A percentile compares a stretch with the other conserved stretches of the same genome.
Evolutionary conservation across 1,140 invertebrate species (phyloP).

Genomic region (Potamilus streckersoni): DNA sequence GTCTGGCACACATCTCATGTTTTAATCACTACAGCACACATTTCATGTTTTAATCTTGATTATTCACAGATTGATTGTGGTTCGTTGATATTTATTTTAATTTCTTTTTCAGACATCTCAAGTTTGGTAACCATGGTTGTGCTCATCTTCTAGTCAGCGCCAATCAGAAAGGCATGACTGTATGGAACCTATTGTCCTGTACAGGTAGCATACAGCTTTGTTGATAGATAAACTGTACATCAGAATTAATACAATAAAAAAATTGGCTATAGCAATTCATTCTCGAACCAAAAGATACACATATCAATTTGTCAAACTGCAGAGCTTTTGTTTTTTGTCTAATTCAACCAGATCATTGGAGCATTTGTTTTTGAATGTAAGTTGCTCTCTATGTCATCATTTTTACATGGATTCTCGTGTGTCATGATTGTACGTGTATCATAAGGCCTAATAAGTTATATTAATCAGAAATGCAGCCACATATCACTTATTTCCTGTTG

Average conservation of each 20-base stretch:
- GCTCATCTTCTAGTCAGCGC: conserved; percentile 76
- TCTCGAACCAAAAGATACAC: not conserved
- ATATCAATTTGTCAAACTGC: not conserved
- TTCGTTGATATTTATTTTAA: not conserved
- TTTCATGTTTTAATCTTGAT: too few relatives aligned
- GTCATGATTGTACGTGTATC: too few relatives aligned
- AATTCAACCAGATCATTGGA: not conserved
- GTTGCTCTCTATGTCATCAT: too few relatives aligned
- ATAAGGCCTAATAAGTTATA: too few relatives aligned
- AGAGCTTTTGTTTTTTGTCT: not conserved
- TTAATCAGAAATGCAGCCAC: too few relatives aligned
- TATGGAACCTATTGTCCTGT: conserved; percentile 82
- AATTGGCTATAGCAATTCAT: too few relatives aligned
- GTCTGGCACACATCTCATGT: not conserved
- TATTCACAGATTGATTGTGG: not conserved
- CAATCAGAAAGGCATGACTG: conserved; percentile 72
- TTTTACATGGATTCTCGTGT: not conserved
- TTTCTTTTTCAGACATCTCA: conserved; percentile 68
- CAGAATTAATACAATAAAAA: not conserved
- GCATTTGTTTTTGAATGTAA: not conserved
- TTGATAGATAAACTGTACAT: conserved; percentile 1
- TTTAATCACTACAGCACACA: not conserved
- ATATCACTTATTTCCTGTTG: too few relatives aligned
- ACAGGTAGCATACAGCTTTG: conserved; percentile 45
- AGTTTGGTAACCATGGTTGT: conserved; percentile 76